Conservation (phyloP, 2,113 vertebrate genomes). For the Eublepharis macularius region DNA sequence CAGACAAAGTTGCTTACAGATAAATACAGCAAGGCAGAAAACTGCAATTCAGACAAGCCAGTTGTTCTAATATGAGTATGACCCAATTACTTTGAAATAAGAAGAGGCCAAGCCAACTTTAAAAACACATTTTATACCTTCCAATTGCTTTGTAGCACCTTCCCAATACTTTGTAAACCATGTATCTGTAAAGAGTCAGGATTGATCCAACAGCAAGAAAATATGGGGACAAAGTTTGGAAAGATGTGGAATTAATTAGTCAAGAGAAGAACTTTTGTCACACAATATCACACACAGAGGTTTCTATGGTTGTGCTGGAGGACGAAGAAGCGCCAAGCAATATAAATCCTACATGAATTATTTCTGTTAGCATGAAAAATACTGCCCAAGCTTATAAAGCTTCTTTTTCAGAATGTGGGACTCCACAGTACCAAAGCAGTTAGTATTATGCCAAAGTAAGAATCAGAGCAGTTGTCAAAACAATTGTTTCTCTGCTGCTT, state of each 20-base stretch:
- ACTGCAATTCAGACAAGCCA: neutral
- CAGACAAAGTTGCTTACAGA: conserved; percentile 9
- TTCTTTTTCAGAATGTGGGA: conserved; percentile 54
- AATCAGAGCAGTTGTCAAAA: conserved; percentile 49
- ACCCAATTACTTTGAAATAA: neutral
- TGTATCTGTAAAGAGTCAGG: neutral
- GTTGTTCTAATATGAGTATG: neutral
- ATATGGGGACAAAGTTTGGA: conserved; percentile 45
- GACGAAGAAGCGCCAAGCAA: conserved; percentile 63
- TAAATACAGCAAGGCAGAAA: conserved; percentile 11
- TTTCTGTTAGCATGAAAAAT: conserved; percentile 67
- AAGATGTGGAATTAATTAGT: conserved; percentile 63
- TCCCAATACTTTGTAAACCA: conserved; percentile 32
- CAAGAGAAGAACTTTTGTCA: conserved; percentile 59
- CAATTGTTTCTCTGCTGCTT: neutral
- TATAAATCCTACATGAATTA: conserved; percentile 62
- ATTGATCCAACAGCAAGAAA: neutral
- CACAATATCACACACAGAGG: conserved; percentile 62
- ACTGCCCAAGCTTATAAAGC: conserved; percentile 54
- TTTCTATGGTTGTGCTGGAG: conserved; percentile 62
- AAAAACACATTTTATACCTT: conserved; percentile 36
- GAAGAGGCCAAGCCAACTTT: neutral
- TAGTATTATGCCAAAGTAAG: conserved; percentile 53
- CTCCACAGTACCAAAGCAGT: conserved; percentile 60
- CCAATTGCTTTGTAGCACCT: conserved; percentile 53